These are phyloP conservation scores for Coelogynopora nodosa DNA, from an alignment of 2,888 invertebrate genomes.

Conservation along the genomic window DNA sequence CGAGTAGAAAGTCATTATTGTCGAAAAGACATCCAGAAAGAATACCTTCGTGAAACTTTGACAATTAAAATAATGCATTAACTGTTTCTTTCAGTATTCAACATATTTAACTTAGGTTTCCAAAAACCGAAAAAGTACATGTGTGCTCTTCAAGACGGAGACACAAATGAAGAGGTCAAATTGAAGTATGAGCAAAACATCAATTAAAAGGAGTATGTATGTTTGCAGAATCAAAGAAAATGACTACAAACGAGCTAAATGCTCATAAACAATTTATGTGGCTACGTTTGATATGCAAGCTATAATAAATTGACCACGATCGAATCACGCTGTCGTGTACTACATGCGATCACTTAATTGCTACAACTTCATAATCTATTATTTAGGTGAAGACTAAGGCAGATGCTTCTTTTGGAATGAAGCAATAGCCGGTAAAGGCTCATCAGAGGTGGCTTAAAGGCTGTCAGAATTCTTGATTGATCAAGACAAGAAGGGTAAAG, in stretches of 20 bases:
- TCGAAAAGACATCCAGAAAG: not conserved
- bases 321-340: not conserved
- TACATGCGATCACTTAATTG: not conserved
- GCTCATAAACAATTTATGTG: not conserved
- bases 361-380: not conserved
- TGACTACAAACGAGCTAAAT: not conserved
- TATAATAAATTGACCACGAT: not conserved
- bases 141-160: not conserved
- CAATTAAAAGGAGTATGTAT: not conserved
- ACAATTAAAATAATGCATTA: not conserved
- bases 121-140: not conserved
- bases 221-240: not conserved
- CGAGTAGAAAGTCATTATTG: not conserved
- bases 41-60: not conserved
- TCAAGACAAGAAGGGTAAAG: not conserved
- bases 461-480: not conserved
- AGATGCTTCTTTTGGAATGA: not conserved
- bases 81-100: not conserved
- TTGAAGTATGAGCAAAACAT: not conserved
- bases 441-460: not conserved
- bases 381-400: not conserved
- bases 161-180: not conserved
- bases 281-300: not conserved
- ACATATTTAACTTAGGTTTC: not conserved
- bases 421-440: not conserved